phyloP scores from a whole-genome alignment of 1,140 invertebrate species.

The Drosophila arizonae region DNA sequence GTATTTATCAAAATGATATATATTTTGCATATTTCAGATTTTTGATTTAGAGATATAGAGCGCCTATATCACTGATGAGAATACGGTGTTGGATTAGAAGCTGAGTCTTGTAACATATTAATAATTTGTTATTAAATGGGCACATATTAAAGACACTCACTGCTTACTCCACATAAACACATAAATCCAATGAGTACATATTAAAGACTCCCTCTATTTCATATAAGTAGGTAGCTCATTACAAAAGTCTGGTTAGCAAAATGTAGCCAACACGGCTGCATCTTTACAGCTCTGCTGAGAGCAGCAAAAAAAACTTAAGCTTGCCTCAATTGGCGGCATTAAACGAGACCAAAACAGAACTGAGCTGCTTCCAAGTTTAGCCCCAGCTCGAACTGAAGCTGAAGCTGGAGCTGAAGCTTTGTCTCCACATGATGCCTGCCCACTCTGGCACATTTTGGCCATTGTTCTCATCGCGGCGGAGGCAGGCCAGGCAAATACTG shows the following conservation, averaged over 20 bases:
- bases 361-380: conserved; percentile 33
- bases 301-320: conserved; percentile 22
- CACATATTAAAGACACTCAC: neutral
- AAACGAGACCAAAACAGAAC: conserved; percentile 54
- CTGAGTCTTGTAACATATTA: too few relatives aligned
- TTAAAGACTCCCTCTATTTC: too few relatives aligned
- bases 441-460: conserved; percentile 75
- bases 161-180: neutral
- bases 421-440: conserved; percentile 74
- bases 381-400: conserved; percentile 29
- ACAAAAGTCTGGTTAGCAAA: conserved; percentile 5
- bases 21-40: too few relatives aligned
- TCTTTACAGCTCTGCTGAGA: conserved; percentile 48
- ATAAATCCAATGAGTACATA: too few relatives aligned
- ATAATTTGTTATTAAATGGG: too few relatives aligned
- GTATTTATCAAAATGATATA: too few relatives aligned
- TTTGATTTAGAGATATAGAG: too few relatives aligned
- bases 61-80: too few relatives aligned
- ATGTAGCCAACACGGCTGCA: conserved; percentile 24
- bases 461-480: conserved; percentile 58
- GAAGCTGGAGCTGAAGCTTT: conserved; percentile 18
- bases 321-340: conserved; percentile 75
- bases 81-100: too few relatives aligned
- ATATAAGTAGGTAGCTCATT: neutral
- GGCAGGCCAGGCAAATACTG: conserved; percentile 39